Conservation (phyloP, 2,113 vertebrate species). For the Gavia stellata region DNA sequence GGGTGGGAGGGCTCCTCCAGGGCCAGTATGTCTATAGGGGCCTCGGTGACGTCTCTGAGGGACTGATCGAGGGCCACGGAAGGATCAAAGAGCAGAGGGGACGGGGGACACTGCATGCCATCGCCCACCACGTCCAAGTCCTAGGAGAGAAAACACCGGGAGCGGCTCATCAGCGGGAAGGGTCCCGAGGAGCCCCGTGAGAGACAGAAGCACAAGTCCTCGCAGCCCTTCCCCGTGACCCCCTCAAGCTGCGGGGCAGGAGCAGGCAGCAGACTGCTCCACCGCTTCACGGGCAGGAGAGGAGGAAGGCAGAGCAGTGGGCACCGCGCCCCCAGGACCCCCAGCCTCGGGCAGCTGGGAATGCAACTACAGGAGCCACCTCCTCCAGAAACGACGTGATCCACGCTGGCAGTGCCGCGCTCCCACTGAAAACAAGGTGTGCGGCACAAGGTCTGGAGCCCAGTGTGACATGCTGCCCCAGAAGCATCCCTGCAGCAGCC, state of each 20-base stretch:
- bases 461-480: fast-evolving
- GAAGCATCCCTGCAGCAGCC: background rate
- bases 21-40: slow-evolving; percentile 82
- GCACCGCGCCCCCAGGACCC: fast-evolving
- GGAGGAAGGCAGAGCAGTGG: background rate
- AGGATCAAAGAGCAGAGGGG: slow-evolving; percentile 92
- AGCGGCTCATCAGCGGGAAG: background rate
- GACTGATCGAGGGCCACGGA: slow-evolving; percentile 83
- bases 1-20: slow-evolving; percentile 70
- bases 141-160: slow-evolving; percentile 48
- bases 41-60: slow-evolving; percentile 81
- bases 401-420: background rate
- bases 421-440: background rate
- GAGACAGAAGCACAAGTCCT: fast-evolving
- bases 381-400: background rate
- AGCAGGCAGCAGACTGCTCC: background rate
- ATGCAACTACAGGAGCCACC: too few relatives aligned
- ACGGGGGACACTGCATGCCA: slow-evolving; percentile 89
- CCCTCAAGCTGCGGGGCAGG: background rate
- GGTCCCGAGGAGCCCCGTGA: fast-evolving
- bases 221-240: fast-evolving
- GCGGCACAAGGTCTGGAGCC: fast-evolving
- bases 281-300: fast-evolving
- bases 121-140: slow-evolving; percentile 96
- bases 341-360: fast-evolving